Conservation (phyloP, 2,888 invertebrate genomes). For the Tenthredo distinguenda region DNA sequence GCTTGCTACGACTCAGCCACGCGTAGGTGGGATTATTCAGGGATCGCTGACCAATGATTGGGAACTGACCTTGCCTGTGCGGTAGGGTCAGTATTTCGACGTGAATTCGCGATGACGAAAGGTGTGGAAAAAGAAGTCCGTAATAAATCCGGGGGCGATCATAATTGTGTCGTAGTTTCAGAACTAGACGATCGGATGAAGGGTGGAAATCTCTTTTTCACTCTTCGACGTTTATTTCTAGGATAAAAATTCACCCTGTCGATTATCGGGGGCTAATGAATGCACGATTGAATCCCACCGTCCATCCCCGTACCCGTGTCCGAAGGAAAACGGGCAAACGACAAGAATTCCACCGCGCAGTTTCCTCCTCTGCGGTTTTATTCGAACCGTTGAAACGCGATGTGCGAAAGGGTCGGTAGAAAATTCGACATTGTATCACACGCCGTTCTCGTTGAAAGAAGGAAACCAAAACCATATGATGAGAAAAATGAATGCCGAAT, state of each 20-base stretch:
- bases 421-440: background rate
- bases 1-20: background rate
- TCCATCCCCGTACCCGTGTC: background rate
- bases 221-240: background rate
- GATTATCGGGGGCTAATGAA: background rate
- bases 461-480: background rate
- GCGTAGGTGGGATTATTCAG: slow-evolving; percentile 30
- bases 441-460: background rate
- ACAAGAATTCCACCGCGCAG: background rate
- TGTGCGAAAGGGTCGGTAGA: background rate
- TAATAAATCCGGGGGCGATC: background rate
- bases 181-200: background rate
- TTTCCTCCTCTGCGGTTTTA: background rate
- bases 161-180: background rate
- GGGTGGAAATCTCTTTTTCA: background rate
- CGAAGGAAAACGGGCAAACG: background rate
- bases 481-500: background rate
- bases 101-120: background rate
- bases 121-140: background rate
- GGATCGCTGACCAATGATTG: slow-evolving; percentile 44
- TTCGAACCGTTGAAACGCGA: background rate
- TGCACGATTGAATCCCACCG: slow-evolving; percentile 1
- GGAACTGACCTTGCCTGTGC: slow-evolving; percentile 34
- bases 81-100: slow-evolving; percentile 26
- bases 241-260: background rate